Evolutionary conservation across 1,140 invertebrate species (phyloP), one percentile per base, ranked within the genome.

Genomic region (Conus betulinus): DNA sequence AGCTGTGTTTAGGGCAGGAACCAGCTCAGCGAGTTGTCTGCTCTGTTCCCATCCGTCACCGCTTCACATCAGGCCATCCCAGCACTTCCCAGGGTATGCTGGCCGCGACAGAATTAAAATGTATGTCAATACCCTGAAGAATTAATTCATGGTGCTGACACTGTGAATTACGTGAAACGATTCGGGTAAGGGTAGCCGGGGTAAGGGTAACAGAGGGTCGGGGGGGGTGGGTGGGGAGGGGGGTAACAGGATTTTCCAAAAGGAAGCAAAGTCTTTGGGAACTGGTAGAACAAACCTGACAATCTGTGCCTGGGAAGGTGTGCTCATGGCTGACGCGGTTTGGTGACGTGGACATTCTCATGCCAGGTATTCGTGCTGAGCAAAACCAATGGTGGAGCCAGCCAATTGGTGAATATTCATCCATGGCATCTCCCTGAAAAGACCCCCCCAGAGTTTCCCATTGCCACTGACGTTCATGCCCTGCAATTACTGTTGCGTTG

Each of bases 401-500:
- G n/a, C n/a, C n/a, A n/a, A 85, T 76, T 8, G 63, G 25, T 23
- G 84, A 85, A n/a, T n/a, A 55, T 13, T 74, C 85, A 87, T 87
- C 85, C 85, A 87, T 6, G 85, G 71, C 74, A 78, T 57, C 27
- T 39, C 85, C 85, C 85, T 87, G 71, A 74, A 71, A 87, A 20
- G 84, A 74, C 27, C 27, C 60, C 71, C 15, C 84, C 83, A n/a
- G 27, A 71, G 20, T 74, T 53, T 5, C 85, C 85, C 85, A 87
- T 87, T 17, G 53, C 71, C n/a, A n/a, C 23, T 71, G 20, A 71
- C 67, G 51, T 78, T 78, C 51, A 78, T 87, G 27, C 84, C 84
- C 20, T 85, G 84, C 85, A 87, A 17, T 53, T 71, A 39, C 55
- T 87, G 23, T n/a, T n/a, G n/a, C n/a, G n/a, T n/a, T n/a, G n/a